These are phyloP conservation scores for Lagodon rhomboides DNA, from an alignment of 2,797 vertebrate species.

Conservation along the genomic window DNA sequence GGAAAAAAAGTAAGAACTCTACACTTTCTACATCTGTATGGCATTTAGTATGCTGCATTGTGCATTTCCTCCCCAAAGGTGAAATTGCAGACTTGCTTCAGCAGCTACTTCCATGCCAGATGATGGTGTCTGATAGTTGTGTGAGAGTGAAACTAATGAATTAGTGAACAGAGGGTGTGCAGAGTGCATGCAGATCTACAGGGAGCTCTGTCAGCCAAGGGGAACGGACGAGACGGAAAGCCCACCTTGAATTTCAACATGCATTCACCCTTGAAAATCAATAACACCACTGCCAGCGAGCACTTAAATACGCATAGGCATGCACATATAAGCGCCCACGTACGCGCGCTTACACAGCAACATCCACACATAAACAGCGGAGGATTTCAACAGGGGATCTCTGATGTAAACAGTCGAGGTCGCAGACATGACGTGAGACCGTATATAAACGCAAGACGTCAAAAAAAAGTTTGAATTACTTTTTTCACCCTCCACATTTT, in stretches of 20 bases:
- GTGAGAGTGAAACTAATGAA: conserved; percentile 79
- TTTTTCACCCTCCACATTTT: conserved; percentile 35
- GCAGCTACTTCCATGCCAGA: conserved; percentile 59
- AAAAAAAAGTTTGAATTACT: conserved; percentile 37
- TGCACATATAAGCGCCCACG: conserved; percentile 13
- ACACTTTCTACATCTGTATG: conserved; percentile 59
- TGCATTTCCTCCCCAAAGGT: conserved; percentile 63
- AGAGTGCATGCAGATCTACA: conserved; percentile 66
- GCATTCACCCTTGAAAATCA: conserved; percentile 70
- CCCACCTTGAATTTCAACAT: conserved; percentile 79
- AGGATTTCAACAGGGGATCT: conserved; percentile 32
- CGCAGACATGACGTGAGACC: conserved; percentile 19
- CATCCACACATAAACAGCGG: conserved; percentile 11
- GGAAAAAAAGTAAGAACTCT: conserved; percentile 22
- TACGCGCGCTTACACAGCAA: background rate
- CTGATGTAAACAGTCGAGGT: conserved; percentile 34
- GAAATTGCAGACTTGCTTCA: conserved; percentile 64
- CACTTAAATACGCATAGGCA: conserved; percentile 40
- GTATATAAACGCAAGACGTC: conserved; percentile 44
- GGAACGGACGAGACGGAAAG: conserved; percentile 63
- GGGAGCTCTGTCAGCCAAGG: conserved; percentile 67
- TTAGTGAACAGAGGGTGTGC: conserved; percentile 69
- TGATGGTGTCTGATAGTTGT: conserved; percentile 73
- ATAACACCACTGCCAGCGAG: conserved; percentile 56
- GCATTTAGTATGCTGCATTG: conserved; percentile 70